These are phyloP conservation scores for Eristalis intricaria DNA, from an alignment of 2,888 invertebrate species.

Conservation along the genomic window DNA sequence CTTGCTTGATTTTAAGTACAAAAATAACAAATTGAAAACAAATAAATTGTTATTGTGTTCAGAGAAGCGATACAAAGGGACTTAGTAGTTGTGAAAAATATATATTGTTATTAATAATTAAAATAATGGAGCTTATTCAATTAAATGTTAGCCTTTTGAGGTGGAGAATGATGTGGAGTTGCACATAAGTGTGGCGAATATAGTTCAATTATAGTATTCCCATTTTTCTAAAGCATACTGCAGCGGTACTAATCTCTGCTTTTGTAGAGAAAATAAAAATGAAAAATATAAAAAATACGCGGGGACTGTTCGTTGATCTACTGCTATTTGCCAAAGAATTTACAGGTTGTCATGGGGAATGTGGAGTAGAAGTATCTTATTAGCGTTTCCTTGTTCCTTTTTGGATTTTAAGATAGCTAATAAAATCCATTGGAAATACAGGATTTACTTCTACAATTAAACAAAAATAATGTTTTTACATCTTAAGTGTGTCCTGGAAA, in stretches of 20 bases:
- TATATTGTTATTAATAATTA: slow-evolving; percentile 17
- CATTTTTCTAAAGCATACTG: slow-evolving; percentile 16
- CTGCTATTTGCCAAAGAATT: too few relatives aligned
- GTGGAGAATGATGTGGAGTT: slow-evolving; percentile 13
- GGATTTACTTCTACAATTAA: too few relatives aligned
- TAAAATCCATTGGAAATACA: too few relatives aligned
- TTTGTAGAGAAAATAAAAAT: too few relatives aligned
- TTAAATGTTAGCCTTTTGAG: slow-evolving; percentile 22
- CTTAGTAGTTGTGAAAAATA: slow-evolving; percentile 3
- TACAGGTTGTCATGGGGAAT: too few relatives aligned
- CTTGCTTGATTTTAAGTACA: slow-evolving; percentile 3
- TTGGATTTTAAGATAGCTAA: too few relatives aligned
- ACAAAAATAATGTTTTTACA: too few relatives aligned
- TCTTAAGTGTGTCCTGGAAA: too few relatives aligned
- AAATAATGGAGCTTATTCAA: slow-evolving; percentile 17
- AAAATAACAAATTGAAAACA: slow-evolving; percentile 12
- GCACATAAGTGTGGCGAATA: slow-evolving; percentile 3
- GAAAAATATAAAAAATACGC: too few relatives aligned
- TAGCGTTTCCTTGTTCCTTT: too few relatives aligned
- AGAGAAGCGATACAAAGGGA: slow-evolving; percentile 46
- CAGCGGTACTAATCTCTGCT: background rate
- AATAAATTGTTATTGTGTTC: slow-evolving; percentile 28
- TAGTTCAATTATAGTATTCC: background rate
- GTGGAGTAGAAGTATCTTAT: too few relatives aligned
- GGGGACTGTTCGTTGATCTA: too few relatives aligned